These are phyloP conservation scores for Cerastis rubricosa DNA, from an alignment of 2,888 invertebrate genomes.

Conservation along the genomic window DNA sequence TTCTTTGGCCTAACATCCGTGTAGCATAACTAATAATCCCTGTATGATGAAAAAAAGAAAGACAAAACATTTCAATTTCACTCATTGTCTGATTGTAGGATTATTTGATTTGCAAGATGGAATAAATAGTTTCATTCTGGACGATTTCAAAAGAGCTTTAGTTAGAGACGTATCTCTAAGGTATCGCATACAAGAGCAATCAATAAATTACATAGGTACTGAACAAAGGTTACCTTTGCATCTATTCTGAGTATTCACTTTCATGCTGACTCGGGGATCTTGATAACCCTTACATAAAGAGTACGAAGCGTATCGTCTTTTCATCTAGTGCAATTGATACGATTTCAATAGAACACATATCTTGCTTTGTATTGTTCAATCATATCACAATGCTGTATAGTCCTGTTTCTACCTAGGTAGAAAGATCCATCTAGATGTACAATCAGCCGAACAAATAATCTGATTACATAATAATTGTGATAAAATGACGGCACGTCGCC, in stretches of 20 bases:
- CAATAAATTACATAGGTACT: slow-evolving; percentile 27
- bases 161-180: slow-evolving; percentile 13
- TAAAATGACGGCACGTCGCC: not conserved
- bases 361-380: slow-evolving; percentile 4
- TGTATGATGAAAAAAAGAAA: slow-evolving; percentile 11
- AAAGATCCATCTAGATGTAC: not conserved
- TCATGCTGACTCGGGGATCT: slow-evolving; percentile 57
- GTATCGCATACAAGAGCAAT: slow-evolving; percentile 30
- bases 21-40: not conserved
- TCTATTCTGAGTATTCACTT: slow-evolving; percentile 20
- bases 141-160: slow-evolving; percentile 10
- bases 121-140: slow-evolving; percentile 21
- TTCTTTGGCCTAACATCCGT: not conserved
- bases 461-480: not conserved
- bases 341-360: slow-evolving; percentile 26
- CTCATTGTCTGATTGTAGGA: slow-evolving; percentile 34
- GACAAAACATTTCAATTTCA: not conserved
- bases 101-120: slow-evolving; percentile 14
- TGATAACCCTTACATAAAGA: slow-evolving; percentile 33
- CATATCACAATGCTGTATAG: not conserved
- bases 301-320: slow-evolving; percentile 28
- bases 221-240: slow-evolving; percentile 21
- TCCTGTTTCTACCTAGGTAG: not conserved
- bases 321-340: slow-evolving; percentile 47
- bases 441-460: not conserved